Conservation (phyloP, 1,140 invertebrate species). For the Eumeta japonica region DNA sequence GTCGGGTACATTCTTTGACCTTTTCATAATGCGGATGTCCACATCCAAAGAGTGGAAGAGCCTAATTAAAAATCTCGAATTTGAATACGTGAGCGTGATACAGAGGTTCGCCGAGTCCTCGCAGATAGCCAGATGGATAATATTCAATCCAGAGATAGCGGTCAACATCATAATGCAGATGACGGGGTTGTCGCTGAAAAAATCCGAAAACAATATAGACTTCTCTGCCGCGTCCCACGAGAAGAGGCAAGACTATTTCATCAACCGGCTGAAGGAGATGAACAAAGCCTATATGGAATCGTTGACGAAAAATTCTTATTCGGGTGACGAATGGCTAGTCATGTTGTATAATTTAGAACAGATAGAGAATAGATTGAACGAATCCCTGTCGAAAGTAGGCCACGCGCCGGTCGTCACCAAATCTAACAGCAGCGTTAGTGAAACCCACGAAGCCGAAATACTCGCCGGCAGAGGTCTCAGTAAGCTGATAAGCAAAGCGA, state of each 20-base stretch:
- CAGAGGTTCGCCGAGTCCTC: slow-evolving; percentile 33
- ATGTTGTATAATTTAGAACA: slow-evolving; percentile 45
- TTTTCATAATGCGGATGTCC: slow-evolving; percentile 39
- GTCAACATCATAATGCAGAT: slow-evolving; percentile 36
- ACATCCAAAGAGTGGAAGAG: slow-evolving; percentile 34
- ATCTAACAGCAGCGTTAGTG: not conserved
- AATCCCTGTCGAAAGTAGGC: slow-evolving; percentile 27
- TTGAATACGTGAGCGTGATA: slow-evolving; percentile 41
- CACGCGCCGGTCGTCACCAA: not conserved
- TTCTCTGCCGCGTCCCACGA: slow-evolving; percentile 25
- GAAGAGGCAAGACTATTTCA: slow-evolving; percentile 37
- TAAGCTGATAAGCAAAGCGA: slow-evolving; percentile 46
- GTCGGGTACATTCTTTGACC: slow-evolving; percentile 35
- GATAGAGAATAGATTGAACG: slow-evolving; percentile 37
- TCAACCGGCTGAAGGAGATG: slow-evolving; percentile 33
- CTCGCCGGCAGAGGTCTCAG: slow-evolving; percentile 46
- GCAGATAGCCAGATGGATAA: slow-evolving; percentile 33
- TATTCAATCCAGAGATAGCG: slow-evolving; percentile 33
- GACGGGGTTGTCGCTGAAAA: slow-evolving; percentile 27
- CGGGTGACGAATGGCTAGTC: slow-evolving; percentile 45
- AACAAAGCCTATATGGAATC: slow-evolving; percentile 42
- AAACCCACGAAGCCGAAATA: slow-evolving; percentile 49
- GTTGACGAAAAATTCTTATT: slow-evolving; percentile 35
- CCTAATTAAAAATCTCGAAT: slow-evolving; percentile 35
- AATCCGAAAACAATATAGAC: slow-evolving; percentile 28